Base-by-base conservation (phyloP, 2,888 invertebrate genomes). In the Caenorhabditis doughertyi region DNA sequence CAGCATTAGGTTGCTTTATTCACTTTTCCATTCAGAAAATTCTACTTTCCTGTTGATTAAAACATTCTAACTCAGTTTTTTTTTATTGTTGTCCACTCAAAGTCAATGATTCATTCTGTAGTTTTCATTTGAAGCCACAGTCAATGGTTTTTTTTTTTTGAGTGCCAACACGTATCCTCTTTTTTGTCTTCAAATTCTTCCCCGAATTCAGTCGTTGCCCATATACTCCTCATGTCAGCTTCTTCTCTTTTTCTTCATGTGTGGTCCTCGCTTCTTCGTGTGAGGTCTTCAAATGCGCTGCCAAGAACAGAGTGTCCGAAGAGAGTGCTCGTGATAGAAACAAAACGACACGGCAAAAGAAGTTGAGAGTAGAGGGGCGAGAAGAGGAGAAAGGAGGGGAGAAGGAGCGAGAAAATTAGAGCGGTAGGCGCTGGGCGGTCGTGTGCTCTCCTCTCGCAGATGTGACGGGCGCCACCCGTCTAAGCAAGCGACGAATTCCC, bases 331-430 rank as follows among this genome's bases (percentile, higher is more conserved):
- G 44, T n/a, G 44, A 47, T 18, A 47, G 44, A 47, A 47, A 47
- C n/a, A 13, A 47, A 47, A 47, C 2, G 44, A 7, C 44, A 13
- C 44, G 18, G 42, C 8, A 13, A 42, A 47, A 47, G 44, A 47
- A 47, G 44, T 47, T 47, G 44, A 47, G 16, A 42, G 16, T 3
- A 47, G 18, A 18, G 18, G 13, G 18, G 13, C 42, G 42, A 35
- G 9, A 35, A 35, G 35, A 9, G 35, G 35, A n/a, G n/a, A n/a
- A n/a, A n/a, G n/a, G n/a, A n/a, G 42, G 16, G 9, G 44, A 47
- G 44, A n/a, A 47, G 18, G 44, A 47, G 44, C 44, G 44, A 47
- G 44, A 47, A 47, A 47, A 47, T 47, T 47, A 47, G 44, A 47
- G 44, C 35, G 35, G 35, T 35, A 35, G 35, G 35, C 35, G 18